Conservation (phyloP, 2,888 invertebrate species). For the Drosophila borealis region DNA sequence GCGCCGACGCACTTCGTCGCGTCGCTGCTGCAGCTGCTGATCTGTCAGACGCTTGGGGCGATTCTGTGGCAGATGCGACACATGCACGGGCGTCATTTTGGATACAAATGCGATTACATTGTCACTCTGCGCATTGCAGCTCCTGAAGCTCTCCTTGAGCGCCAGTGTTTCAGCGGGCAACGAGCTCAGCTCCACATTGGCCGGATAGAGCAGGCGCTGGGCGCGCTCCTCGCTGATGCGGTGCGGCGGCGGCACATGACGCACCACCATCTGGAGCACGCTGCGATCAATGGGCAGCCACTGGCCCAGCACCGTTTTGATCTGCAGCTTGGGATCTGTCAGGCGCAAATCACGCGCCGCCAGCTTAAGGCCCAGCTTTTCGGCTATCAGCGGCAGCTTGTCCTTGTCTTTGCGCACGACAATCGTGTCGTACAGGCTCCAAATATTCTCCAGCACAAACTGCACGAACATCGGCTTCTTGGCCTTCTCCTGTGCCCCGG, state of each 20-base stretch:
- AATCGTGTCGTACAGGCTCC: slow-evolving; percentile 95
- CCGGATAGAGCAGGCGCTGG: slow-evolving; percentile 92
- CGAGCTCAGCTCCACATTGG: slow-evolving; percentile 88
- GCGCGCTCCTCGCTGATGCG: slow-evolving; percentile 91
- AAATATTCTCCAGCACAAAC: slow-evolving; percentile 95
- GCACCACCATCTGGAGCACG: slow-evolving; percentile 93
- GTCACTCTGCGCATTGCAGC: slow-evolving; percentile 90
- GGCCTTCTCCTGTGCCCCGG: slow-evolving; percentile 95
- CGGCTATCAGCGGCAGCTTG: slow-evolving; percentile 88
- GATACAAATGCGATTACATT: slow-evolving; percentile 85
- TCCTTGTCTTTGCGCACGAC: slow-evolving; percentile 91
- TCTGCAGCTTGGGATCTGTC: slow-evolving; percentile 91
- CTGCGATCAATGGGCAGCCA: slow-evolving; percentile 95
- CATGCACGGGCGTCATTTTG: slow-evolving; percentile 93
- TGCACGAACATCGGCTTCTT: slow-evolving; percentile 97
- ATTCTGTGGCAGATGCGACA: slow-evolving; percentile 91
- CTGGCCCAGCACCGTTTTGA: slow-evolving; percentile 93
- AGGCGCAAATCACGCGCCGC: slow-evolving; percentile 91
- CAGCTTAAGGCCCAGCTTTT: slow-evolving; percentile 91
- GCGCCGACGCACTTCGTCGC: slow-evolving; percentile 88
- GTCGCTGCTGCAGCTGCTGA: slow-evolving; percentile 89
- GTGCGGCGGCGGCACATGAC: slow-evolving; percentile 92
- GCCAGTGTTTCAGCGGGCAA: slow-evolving; percentile 89
- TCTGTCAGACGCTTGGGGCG: slow-evolving; percentile 91
- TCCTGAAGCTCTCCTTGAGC: slow-evolving; percentile 89